Evolutionary conservation across 1,140 invertebrate species (phyloP), one percentile per base, ranked within the genome.

Genomic region (Drosophila mojavensis): DNA sequence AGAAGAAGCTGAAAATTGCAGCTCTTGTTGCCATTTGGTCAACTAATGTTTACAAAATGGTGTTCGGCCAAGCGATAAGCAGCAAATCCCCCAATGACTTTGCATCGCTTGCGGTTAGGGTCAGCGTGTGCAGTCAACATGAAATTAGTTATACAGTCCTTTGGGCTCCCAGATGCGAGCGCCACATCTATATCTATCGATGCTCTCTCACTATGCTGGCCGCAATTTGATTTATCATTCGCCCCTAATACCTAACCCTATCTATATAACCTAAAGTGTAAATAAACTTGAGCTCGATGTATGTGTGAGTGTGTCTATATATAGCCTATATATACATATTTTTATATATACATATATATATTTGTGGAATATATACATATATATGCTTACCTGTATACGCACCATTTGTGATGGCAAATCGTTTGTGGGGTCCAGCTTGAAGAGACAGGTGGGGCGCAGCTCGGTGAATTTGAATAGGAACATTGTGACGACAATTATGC

Each of bases 401-500:
- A 91, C 54, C 91, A 92, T 92, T 54, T 91, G 71, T 7, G 91
- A 80, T 64, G 75, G n/a, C 30, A 76, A 59, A 60, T 81, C 79
- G 54, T 78, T 81, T 24, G 63, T n/a, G 64, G 80, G 48, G 53
- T 92, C 91, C 70, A 91, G 67, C 51, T 79, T 84, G 75, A 92
- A 92, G 60, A 92, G 84, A 73, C 91, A 92, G 55, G 79, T 91
- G 36, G 91, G 91, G n/a, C 91, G 81, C 72, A 92, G 66, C 45
- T 92, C 91, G 70, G 90, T 91, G 70, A 91, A 92, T 78, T 92
- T 92, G 74, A 92, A 91, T 72, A 92, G 72, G 83, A 92, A 91
- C 91, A 92, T 92, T 41, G 89, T 92, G 75, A 92, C 77, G 55
- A 90, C 91, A 66, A 92, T 80, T 65, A 92, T 74, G 62, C 78